Evolutionary conservation across 2,888 invertebrate genomes (phyloP), one percentile per base, ranked within the genome.

Genomic region (Drosophila melanosoma): DNA sequence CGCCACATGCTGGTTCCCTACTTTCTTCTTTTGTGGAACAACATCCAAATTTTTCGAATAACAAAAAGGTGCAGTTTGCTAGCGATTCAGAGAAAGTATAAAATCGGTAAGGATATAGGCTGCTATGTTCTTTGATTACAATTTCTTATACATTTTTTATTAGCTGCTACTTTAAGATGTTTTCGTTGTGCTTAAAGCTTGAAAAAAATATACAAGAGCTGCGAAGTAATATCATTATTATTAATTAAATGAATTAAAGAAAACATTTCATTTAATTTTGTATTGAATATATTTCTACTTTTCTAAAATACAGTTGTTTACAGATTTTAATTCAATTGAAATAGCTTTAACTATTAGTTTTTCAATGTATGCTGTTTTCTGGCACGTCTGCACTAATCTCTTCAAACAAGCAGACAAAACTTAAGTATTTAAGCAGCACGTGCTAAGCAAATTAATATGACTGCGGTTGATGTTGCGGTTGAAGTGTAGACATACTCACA

Each of bases 361-460:
- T 45, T 12, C 17, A 23, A 23, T 45, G n/a, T 15, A 0, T 11
- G n/a, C 26, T 17, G n/a, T 20, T 32, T 29, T 32, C 20, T 11
- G 26, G 29, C 83, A 82, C 71, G 82, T 76, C 45, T 61, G 51
- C 61, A 67, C 26, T 89, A 84, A 87, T 89, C 89, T 81, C 59
- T 57, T 23, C 57, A 64, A 60, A 68, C 62, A 86, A 74, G 60
- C 56, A 77, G 77, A 48, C 53, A 53, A 71, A 74, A 74, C 76
- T 76, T 63, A 63, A 54, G 63, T 71, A 68, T 72, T 79, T 65
- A 73, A 66, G 65, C 63, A 49, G 69, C 68, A 87, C 85, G 87
- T 87, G 89, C 87, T 70, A 70, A 67, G 83, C 67, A 83, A 89
- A 86, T 88, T 77, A 76, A 84, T 77, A 76, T 80, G 74, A 66